Conservation (phyloP, 2,888 invertebrate genomes). For the Augochlorella aurata region DNA sequence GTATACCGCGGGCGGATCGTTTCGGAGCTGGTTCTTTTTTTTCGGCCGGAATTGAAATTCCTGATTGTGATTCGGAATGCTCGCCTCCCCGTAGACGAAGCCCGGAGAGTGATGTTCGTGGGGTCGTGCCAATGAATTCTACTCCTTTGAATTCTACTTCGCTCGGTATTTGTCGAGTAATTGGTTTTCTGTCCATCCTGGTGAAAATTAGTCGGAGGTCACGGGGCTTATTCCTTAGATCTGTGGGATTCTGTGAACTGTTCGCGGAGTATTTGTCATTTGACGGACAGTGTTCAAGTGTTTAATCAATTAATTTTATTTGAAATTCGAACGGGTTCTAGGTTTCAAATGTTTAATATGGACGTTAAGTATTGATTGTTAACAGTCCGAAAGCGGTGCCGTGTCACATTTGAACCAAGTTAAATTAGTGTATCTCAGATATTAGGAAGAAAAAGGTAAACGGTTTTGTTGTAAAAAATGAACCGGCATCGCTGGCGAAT, state of each 20-base stretch:
- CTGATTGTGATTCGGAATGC: background rate
- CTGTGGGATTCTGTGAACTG: background rate
- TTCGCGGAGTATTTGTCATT: too few relatives aligned
- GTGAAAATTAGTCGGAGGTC: background rate
- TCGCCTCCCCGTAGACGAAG: background rate
- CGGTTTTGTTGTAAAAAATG: too few relatives aligned
- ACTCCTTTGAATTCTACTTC: background rate
- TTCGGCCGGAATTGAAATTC: background rate
- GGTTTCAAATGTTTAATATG: too few relatives aligned
- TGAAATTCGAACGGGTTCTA: too few relatives aligned
- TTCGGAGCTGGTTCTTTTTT: background rate
- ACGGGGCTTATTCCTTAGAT: background rate
- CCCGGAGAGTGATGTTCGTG: background rate
- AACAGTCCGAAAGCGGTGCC: too few relatives aligned
- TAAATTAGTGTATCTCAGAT: too few relatives aligned
- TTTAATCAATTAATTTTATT: too few relatives aligned
- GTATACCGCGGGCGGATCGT: background rate
- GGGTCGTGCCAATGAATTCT: background rate
- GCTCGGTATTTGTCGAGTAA: background rate
- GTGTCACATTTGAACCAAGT: too few relatives aligned
- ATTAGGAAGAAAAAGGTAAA: too few relatives aligned
- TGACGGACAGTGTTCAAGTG: too few relatives aligned
- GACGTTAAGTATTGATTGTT: too few relatives aligned
- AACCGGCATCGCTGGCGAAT: too few relatives aligned
- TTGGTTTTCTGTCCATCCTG: background rate